phyloP scores from a whole-genome alignment of 2,797 vertebrate genomes.

The Eleutherodactylus coqui region DNA sequence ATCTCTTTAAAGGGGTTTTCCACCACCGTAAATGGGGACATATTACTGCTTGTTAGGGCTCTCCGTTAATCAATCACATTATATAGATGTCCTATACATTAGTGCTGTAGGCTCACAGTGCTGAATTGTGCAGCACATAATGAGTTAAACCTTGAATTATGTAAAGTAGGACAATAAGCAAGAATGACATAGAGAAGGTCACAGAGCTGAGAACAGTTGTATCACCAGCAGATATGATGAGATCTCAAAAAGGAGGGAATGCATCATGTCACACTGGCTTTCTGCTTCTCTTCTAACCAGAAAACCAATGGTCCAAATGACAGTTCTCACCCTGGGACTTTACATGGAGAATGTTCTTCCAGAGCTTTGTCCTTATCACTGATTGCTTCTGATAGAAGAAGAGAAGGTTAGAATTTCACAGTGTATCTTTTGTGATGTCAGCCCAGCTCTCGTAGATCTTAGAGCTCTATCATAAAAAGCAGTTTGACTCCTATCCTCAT shows the following conservation, averaged over 20 bases:
- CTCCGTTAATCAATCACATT: neutral
- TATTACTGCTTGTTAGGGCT: no score
- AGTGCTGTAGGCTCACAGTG: neutral
- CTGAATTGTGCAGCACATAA: neutral
- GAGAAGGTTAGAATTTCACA: neutral
- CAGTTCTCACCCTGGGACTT: conserved; percentile 36
- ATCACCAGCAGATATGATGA: conserved; percentile 48
- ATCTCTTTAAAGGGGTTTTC: no score
- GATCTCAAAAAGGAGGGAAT: conserved; percentile 23
- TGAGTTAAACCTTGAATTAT: conserved; percentile 20
- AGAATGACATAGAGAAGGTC: conserved; percentile 9
- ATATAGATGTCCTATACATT: neutral
- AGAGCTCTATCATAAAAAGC: no score
- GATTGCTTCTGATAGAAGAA: neutral
- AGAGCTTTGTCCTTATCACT: conserved; percentile 12
- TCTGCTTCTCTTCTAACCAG: conserved; percentile 36
- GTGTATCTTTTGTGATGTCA: neutral
- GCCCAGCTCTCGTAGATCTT: neutral
- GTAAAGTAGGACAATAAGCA: neutral
- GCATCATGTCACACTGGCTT: conserved; percentile 35
- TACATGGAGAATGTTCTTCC: conserved; percentile 21
- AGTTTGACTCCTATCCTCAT: neutral
- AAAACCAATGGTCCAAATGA: conserved; percentile 42
- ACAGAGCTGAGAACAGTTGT: neutral
- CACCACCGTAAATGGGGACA: no score